Base-by-base conservation (phyloP, 2,113 vertebrate species). In the Odocoileus hemionus region DNA sequence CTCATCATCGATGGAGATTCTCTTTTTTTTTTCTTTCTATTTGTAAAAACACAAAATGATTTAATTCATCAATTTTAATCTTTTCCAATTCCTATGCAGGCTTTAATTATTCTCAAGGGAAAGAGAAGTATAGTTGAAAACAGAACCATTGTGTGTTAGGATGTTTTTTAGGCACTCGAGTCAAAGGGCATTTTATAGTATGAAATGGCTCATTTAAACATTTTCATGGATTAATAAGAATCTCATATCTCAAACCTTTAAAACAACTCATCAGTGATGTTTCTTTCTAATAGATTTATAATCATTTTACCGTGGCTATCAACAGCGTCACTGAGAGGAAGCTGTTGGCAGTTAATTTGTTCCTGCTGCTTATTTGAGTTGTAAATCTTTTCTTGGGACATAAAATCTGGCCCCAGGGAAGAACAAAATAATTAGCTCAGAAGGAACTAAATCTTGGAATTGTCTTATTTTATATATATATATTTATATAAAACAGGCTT, bases 401-500 rank as follows among this genome's bases (percentile, higher is more conserved):
- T 93, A 91, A 94, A 97, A 96, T 84, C 45, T 86, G 58, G 45
- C 87, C 95, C 86, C 90, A 74, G 76, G 76, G 50, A 94, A 91
- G 50, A 95, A 13, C 5, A 76, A 91, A 97, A 92, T 86, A 95
- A 97, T 97, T 94, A 94, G 95, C 88, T 95, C 74, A 54, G 91
- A 96, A 89, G 79, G 55, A 58, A 33, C 25, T 64, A 97, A 96
- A 88, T 45, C 26, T 39, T 88, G 33, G 14, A 96, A 95, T 96
- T 86, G 57, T 91, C 76, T 97, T 55, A 70, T 84, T 47, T 23
- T 92, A 55, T 88, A 60, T 92, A 60, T 92, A 61, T 28, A 78
- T 45, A 78, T 25, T 76, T 76, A 76, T 76, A 52, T 83, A 96
- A 90, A 87, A 80, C 47, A 52, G 13, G 60, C 54, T 79, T 89